Evolutionary conservation across 1,140 invertebrate species (phyloP).

Genomic region (Diorhabda carinulata): DNA sequence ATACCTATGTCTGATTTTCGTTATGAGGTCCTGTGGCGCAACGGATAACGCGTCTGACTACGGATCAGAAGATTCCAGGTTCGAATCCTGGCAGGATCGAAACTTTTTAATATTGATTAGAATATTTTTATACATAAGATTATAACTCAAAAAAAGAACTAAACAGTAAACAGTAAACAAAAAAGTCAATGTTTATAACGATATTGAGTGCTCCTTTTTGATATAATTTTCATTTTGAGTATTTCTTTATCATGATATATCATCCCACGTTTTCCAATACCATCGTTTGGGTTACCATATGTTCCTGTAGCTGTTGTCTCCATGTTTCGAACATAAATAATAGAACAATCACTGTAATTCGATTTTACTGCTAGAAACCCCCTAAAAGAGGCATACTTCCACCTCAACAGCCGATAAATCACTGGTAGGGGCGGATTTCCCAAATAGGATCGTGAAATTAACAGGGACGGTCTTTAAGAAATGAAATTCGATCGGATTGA

Average conservation of each 20-base stretch:
- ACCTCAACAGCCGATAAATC: slow-evolving; percentile 16
- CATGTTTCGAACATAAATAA: background rate
- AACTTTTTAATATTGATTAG: slow-evolving; percentile 37
- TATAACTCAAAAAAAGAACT: too few species aligned
- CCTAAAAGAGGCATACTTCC: slow-evolving; percentile 3
- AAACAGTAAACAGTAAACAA: too few species aligned
- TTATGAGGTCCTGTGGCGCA: slow-evolving; percentile 59
- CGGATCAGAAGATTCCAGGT: slow-evolving; percentile 70
- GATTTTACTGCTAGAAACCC: background rate
- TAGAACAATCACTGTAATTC: slow-evolving; percentile 2
- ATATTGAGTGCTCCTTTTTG: too few species aligned
- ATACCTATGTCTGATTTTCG: too few species aligned
- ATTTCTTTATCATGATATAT: too few species aligned
- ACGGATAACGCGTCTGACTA: slow-evolving; percentile 70
- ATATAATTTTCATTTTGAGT: too few species aligned
- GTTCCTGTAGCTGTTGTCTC: background rate
- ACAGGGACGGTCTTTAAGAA: background rate
- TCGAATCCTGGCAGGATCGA: slow-evolving; percentile 64
- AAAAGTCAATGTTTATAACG: too few species aligned
- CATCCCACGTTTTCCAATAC: too few species aligned
- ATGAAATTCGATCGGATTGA: background rate
- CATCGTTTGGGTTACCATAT: background rate
- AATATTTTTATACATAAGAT: background rate
- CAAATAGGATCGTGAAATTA: background rate
- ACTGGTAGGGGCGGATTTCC: slow-evolving; percentile 9